These are phyloP conservation scores for Aegithalos caudatus DNA, from an alignment of 2,113 vertebrate species.

Conservation along the genomic window DNA sequence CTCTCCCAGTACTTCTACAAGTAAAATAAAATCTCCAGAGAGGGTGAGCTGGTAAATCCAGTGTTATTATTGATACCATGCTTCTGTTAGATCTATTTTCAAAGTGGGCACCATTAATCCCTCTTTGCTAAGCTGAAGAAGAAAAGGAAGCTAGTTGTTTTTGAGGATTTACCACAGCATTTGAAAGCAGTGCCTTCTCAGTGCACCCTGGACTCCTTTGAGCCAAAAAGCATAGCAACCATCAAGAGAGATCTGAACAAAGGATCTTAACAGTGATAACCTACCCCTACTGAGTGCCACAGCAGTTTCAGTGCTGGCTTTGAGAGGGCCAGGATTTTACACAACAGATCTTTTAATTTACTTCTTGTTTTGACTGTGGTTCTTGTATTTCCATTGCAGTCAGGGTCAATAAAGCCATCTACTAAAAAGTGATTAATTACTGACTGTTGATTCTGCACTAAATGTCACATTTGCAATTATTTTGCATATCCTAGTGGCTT, in stretches of 20 bases:
- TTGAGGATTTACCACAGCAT: not conserved
- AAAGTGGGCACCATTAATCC: not conserved
- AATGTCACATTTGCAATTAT: conserved; percentile 1
- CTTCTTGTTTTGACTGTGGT: not conserved
- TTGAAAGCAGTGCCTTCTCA: not conserved
- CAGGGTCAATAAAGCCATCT: not conserved
- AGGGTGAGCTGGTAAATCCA: not conserved
- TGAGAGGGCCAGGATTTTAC: not conserved
- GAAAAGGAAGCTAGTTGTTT: not conserved
- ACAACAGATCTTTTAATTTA: not conserved
- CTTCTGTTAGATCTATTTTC: not conserved
- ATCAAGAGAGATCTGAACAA: not conserved
- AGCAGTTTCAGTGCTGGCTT: not conserved
- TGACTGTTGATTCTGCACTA: not conserved
- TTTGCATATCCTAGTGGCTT: not conserved
- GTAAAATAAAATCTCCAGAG: not conserved
- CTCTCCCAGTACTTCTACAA: not conserved
- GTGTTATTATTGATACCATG: not conserved
- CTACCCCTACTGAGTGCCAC: not conserved
- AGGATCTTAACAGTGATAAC: not conserved
- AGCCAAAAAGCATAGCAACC: not conserved
- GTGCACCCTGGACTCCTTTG: not conserved
- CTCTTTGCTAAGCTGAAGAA: not conserved
- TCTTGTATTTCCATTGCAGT: not conserved
- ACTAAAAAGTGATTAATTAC: not conserved